Evolutionary conservation across 2,888 invertebrate species (phyloP).

Genomic region (Uropetala carovei): DNA sequence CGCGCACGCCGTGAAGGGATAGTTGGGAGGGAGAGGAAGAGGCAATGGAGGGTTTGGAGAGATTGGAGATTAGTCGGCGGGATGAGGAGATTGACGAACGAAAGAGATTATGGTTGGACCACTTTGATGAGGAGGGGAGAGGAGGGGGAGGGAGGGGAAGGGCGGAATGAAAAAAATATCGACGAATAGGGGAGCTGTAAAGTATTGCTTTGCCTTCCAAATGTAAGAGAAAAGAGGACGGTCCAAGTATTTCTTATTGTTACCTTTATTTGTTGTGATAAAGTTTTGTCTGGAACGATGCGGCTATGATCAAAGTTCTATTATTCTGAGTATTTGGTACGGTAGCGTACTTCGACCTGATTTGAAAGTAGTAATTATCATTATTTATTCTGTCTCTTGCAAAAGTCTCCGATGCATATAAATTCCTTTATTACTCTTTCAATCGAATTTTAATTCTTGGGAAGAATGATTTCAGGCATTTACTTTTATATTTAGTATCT

Average conservation of each 20-base stretch:
- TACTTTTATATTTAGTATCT: no score
- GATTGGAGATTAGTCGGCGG: constrained; percentile 44
- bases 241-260: background rate
- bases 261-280: background rate
- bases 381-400: no score
- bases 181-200: background rate
- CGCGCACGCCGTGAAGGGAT: background rate
- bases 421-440: no score
- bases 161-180: background rate
- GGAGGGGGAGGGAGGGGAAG: background rate
- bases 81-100: constrained; percentile 44
- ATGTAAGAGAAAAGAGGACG: constrained; percentile 1
- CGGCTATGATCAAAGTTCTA: no score
- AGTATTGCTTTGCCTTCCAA: background rate
- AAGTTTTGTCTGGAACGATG: no score
- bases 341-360: no score
- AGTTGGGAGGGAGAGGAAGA: background rate
- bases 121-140: background rate
- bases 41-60: constrained; percentile 22
- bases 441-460: no score
- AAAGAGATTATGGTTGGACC: constrained; percentile 50
- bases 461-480: no score
- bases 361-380: no score
- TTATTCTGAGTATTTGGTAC: no score
- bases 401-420: no score